Evolutionary conservation across 2,113 vertebrate genomes (phyloP), one percentile per base, ranked within the genome.

Genomic region (Chitala chitala): DNA sequence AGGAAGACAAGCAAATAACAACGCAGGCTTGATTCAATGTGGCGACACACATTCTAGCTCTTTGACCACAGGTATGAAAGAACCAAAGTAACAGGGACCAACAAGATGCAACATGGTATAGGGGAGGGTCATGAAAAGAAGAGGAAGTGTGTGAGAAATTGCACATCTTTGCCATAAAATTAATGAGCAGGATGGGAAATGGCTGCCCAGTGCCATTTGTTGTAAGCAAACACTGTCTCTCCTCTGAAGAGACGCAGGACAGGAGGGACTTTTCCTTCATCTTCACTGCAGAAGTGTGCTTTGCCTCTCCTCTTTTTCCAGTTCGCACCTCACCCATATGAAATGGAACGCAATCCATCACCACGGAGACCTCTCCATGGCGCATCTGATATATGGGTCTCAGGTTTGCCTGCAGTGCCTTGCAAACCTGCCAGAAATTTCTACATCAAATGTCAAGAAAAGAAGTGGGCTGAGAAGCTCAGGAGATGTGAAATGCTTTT

Each of bases 391-490:
- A 53, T 75, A 75, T 20, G 42, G 70, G 70, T 64, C 54, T 31
- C 66, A 54, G 20, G 40, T 44, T 33, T 31, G 40, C 33, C 63
- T 31, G 64, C n/a, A 29, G n/a, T 51, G 46, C 51, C 56, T 73
- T 66, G 69, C 58, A 50, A 53, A 48, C 51, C 58, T 12, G 22
- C 22, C 56, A 26, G 44, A 71, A 72, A 69, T 77, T 74, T 65
- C 70, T 5, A 54, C 71, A 78, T 76, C 66, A 56, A 31, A 44
- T 74, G 77, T 78, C 66, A 68, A 68, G 72, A 15, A 73, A 48
- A 26, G 44, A 29, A 40, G 20, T 17, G n/a, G 12, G 64, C 69
- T 75, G 29, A 56, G 42, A 53, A 22, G 36, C 38, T n/a, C 15
- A 2, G 36, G 1, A 6, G 4, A n/a, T 31, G 3, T 38, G 29